phyloP scores from a whole-genome alignment of 2,113 vertebrate genomes.

The Notarius lentiginosus region DNA sequence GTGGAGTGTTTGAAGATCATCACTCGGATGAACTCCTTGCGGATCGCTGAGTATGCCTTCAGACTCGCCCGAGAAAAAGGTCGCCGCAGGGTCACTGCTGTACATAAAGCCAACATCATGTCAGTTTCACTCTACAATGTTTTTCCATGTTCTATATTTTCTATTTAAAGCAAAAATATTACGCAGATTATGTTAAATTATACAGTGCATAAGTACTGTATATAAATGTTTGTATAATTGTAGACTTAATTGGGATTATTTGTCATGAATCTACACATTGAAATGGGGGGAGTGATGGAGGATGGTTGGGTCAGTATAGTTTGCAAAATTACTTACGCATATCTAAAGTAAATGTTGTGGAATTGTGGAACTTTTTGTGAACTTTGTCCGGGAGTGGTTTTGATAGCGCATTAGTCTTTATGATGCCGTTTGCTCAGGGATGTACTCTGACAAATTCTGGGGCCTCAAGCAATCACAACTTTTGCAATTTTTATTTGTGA shows the following conservation, averaged over 20 bases:
- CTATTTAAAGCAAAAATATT: background rate
- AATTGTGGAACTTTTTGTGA: background rate
- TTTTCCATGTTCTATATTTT: background rate
- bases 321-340: background rate
- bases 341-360: background rate
- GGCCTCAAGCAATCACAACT: background rate
- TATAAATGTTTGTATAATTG: background rate
- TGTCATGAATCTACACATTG: background rate
- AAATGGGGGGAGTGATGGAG: background rate
- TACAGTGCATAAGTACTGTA: background rate
- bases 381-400: background rate
- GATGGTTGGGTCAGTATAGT: background rate
- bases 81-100: slow-evolving; percentile 76
- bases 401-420: background rate
- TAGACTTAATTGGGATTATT: background rate
- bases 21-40: slow-evolving; percentile 75
- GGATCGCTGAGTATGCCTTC: slow-evolving; percentile 81
- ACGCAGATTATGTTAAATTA: background rate
- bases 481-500: background rate
- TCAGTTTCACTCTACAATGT: slow-evolving; percentile 49
- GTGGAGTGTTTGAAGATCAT: slow-evolving; percentile 87
- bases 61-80: slow-evolving; percentile 72
- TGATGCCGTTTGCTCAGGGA: background rate
- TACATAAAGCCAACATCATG: slow-evolving; percentile 88
- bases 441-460: background rate